phyloP scores from a whole-genome alignment of 2,888 invertebrate genomes.

The Parnassius orleans region DNA sequence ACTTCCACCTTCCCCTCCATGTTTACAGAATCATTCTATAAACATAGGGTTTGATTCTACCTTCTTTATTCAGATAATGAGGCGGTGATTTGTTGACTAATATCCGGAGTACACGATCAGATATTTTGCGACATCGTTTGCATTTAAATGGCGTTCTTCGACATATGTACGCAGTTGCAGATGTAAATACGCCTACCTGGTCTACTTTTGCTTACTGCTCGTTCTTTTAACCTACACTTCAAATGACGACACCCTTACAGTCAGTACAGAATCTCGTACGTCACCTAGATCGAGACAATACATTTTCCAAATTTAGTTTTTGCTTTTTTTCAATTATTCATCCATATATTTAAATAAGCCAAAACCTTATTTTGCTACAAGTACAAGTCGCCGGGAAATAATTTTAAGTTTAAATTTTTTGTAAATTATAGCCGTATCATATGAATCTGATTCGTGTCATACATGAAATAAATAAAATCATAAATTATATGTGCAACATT shows the following conservation, averaged over 20 bases:
- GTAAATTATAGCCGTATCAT: too few relatives aligned
- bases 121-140: conserved; percentile 54
- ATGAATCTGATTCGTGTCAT: too few relatives aligned
- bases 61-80: conserved; percentile 64
- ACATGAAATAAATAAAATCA: conserved; percentile 1
- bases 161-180: conserved; percentile 24
- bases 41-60: conserved; percentile 46
- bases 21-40: conserved; percentile 10
- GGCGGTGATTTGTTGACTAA: conserved; percentile 60
- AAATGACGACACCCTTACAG: not conserved
- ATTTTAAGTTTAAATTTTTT: too few relatives aligned
- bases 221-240: conserved; percentile 3
- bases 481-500: conserved; percentile 9
- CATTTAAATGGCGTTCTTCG: conserved; percentile 58
- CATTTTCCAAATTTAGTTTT: too few relatives aligned
- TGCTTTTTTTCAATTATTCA: too few relatives aligned
- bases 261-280: not conserved
- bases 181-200: conserved; percentile 14
- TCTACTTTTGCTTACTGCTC: conserved; percentile 1
- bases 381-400: too few relatives aligned
- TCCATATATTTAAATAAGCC: too few relatives aligned
- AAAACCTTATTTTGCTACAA: too few relatives aligned
- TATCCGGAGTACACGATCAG: conserved; percentile 62
- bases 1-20: not conserved
- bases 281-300: too few relatives aligned